These are phyloP conservation scores for Drosophila erecta DNA, from an alignment of 1,140 invertebrate species.

Conservation along the genomic window DNA sequence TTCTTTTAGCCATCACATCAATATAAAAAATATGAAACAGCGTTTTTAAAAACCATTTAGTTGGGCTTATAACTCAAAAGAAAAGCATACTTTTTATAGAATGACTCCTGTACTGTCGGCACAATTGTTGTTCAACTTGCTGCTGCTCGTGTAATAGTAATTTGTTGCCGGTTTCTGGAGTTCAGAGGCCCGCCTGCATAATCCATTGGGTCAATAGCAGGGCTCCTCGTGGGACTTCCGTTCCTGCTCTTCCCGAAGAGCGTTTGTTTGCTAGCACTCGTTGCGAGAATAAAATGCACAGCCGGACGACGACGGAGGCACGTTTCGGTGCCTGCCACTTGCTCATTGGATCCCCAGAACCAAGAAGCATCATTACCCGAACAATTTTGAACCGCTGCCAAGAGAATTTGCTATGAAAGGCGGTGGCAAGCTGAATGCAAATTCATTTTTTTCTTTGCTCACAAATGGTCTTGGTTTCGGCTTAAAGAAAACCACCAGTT, in stretches of 20 bases:
- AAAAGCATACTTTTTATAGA: neutral
- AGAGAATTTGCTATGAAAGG: slow-evolving; percentile 38
- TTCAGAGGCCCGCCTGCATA: slow-evolving; percentile 64
- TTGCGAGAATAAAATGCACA: slow-evolving; percentile 31
- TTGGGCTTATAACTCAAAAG: too few species aligned
- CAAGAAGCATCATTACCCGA: slow-evolving; percentile 36
- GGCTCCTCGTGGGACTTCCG: slow-evolving; percentile 13
- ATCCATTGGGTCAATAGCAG: slow-evolving; percentile 75
- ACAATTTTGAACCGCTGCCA: slow-evolving; percentile 66
- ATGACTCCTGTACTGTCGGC: slow-evolving; percentile 19
- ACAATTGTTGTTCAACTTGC: slow-evolving; percentile 26
- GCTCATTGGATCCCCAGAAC: slow-evolving; percentile 12
- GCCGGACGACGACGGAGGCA: slow-evolving; percentile 24
- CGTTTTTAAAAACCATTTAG: too few species aligned
- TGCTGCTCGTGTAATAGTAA: slow-evolving; percentile 38
- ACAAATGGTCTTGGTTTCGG: slow-evolving; percentile 1
- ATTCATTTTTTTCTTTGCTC: slow-evolving; percentile 14
- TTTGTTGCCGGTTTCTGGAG: slow-evolving; percentile 52
- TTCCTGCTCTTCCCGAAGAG: slow-evolving; percentile 6
- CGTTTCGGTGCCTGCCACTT: slow-evolving; percentile 20
- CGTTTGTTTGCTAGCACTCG: slow-evolving; percentile 47
- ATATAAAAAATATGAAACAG: too few species aligned
- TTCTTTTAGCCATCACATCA: too few species aligned
- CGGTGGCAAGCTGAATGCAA: slow-evolving; percentile 10
- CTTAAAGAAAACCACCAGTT: neutral